Base-by-base conservation (phyloP, 2,888 invertebrate species). In the Rhingia rostrata region DNA sequence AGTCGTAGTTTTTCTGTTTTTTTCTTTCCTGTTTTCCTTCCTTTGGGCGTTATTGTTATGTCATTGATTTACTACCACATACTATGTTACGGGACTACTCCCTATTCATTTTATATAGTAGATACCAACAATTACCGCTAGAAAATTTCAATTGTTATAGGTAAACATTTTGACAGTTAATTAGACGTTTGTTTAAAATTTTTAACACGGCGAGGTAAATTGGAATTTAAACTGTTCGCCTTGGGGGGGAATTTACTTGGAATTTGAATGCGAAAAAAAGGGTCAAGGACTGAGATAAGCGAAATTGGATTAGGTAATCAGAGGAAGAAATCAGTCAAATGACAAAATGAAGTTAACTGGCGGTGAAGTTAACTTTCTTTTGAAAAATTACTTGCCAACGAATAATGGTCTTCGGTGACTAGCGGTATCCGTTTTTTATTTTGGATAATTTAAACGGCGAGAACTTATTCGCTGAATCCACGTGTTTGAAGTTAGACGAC, bases 301-400 rank as follows among this genome's bases (percentile, higher is more conserved):
- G 47, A 33, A 56, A 75, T 35, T 43, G 60, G 43, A 30, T 75
- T 66, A 66, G 66, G 58, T 67, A 75, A 58, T 75, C 75, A 51
- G 58, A 30, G 58, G 14, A 12, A 49, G 66, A 43, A 66, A 74
- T 58, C 58, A 66, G 41, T 41, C 22, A 66, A 43, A 30, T 58
- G 58, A 60, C 56, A 66, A 60, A 66, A 75, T 75, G 43, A 32
- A 70, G 49, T 58, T 58, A 47, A n/a, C 9, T 39, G 6, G n/a
- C 5, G 6, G 6, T n/a, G n/a, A n/a, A 58, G 49, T 12, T 54
- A 53, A n/a, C 9, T n/a, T 3, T 32, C 37, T 72, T 41, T 53
- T 22, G 37, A 14, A 49, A 60, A 3, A 47, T 3, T 22, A 4
- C n/a, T 10, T 10, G 9, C 4, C n/a, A 6, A 45, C 32, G 10